Evolutionary conservation across 2,797 vertebrate genomes (phyloP).

Genomic region (Manis crassicaudata): DNA sequence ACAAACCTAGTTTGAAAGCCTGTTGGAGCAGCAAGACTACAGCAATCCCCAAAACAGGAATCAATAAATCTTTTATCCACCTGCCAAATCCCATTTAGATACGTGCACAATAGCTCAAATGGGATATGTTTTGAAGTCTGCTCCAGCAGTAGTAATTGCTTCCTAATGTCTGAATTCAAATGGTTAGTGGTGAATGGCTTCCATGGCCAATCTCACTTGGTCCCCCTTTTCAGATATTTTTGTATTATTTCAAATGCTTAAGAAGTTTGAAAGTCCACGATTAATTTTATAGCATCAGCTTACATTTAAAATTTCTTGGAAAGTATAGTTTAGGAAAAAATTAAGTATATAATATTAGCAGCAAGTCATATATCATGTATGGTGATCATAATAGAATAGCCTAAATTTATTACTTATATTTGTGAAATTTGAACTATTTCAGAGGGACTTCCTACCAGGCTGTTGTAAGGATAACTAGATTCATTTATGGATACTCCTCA

Average conservation of each 20-base stretch:
- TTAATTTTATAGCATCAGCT: constrained; percentile 18
- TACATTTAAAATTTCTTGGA: constrained; percentile 40
- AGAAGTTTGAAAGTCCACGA: constrained; percentile 10
- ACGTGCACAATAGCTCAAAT: background rate
- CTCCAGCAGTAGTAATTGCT: constrained; percentile 44
- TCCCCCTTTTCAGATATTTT: background rate
- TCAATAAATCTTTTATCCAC: constrained; percentile 58
- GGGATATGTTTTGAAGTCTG: background rate
- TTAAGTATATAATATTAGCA: background rate
- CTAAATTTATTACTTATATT: constrained; percentile 38
- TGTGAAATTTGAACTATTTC: constrained; percentile 29
- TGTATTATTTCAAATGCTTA: constrained; percentile 40
- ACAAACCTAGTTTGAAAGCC: constrained; percentile 61
- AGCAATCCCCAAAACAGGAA: constrained; percentile 12
- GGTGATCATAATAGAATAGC: background rate
- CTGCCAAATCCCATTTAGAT: constrained; percentile 66
- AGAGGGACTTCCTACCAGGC: background rate
- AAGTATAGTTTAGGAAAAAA: background rate
- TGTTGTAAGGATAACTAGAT: background rate
- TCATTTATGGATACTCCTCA: constrained; percentile 12
- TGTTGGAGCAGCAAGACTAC: constrained; percentile 48
- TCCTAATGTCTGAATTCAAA: constrained; percentile 57
- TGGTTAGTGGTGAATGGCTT: background rate
- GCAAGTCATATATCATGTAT: background rate
- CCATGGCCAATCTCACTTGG: background rate